Conservation (phyloP, 2,888 invertebrate species). For the Netelia virgata region DNA sequence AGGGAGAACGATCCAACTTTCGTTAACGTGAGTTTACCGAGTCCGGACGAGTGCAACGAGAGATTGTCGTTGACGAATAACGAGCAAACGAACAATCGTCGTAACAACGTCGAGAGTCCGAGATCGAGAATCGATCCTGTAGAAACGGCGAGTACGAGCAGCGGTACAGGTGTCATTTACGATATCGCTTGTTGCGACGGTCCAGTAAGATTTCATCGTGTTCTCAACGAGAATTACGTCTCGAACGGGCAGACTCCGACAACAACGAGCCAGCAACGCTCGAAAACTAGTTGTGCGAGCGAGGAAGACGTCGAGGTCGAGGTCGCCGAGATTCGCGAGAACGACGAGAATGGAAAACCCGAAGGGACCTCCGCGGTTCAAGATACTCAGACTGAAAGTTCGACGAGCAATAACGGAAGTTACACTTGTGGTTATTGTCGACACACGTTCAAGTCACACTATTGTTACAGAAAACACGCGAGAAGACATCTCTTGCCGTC, state of each 20-base stretch:
- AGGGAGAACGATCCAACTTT: slow-evolving; percentile 44
- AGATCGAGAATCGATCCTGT: slow-evolving; percentile 64
- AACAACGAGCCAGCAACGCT: slow-evolving; percentile 44
- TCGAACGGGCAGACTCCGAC: slow-evolving; percentile 68
- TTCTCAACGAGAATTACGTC: slow-evolving; percentile 92
- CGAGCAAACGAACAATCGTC: slow-evolving; percentile 52
- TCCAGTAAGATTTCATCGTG: slow-evolving; percentile 94
- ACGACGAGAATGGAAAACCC: slow-evolving; percentile 81
- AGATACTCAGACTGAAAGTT: slow-evolving; percentile 70
- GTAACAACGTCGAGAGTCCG: slow-evolving; percentile 51
- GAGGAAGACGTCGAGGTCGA: slow-evolving; percentile 67
- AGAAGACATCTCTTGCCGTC: slow-evolving; percentile 84
- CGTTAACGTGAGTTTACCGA: slow-evolving; percentile 61
- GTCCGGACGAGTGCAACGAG: slow-evolving; percentile 71
- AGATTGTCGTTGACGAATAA: slow-evolving; percentile 62
- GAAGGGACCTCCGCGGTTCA: slow-evolving; percentile 63
- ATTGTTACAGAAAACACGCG: slow-evolving; percentile 94
- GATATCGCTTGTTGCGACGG: slow-evolving; percentile 97
- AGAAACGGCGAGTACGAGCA: slow-evolving; percentile 81
- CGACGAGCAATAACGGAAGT: slow-evolving; percentile 81
- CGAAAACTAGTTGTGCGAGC: slow-evolving; percentile 35
- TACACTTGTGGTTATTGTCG: slow-evolving; percentile 92
- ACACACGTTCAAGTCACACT: slow-evolving; percentile 93
- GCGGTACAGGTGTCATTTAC: slow-evolving; percentile 86
- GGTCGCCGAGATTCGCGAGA: slow-evolving; percentile 71